Base-by-base conservation (phyloP, 2,888 invertebrate genomes). In the Pantelozetes paolii region DNA sequence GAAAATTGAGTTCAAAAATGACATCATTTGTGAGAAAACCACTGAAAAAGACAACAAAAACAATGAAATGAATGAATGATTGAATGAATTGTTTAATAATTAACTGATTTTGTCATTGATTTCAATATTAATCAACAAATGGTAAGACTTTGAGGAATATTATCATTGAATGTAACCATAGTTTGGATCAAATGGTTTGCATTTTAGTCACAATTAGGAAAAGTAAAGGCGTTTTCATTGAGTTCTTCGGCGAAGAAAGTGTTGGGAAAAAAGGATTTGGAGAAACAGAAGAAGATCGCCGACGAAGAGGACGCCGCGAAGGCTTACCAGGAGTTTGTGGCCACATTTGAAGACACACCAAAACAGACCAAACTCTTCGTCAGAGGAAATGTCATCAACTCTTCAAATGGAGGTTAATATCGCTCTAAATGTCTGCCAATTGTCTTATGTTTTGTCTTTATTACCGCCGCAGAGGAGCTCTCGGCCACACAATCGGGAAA, bases 321-420 rank as follows among this genome's bases (percentile, higher is more conserved):
- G 89, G 95, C 92, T 0, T 97, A 94, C 83, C 92, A 96, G 85
- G 96, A 97, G 82, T 98, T 97, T 86, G 93, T 97, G 59, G 94
- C 94, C 78, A 94, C 95, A 9, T 98, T 98, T 84, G 93, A 94
- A 86, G 94, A 94, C 79, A 87, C 88, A 0, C 89, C 79, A 0
- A 79, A 90, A 20, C 88, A 89, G 5, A 30, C 48, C 13, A 97
- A 96, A 84, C 90, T 96, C 59, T 99, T 99, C 94, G 92, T 99
- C 8, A 94, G 97, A 84, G 98, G 97, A 74, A 97, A 95, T 72
- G 93, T 95, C 0, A 97, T 97, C 80, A 94, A 96, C 88, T 90
- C 92, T 77, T 86, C 36, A 11, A 32, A 32, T 36, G 32, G 62
- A 64, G 32, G 62, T 32, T 32, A 13, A n/a, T 18, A 2, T 30